Evolutionary conservation across 2,113 vertebrate species (phyloP).

Genomic region (Malurus alboscapulatus): DNA sequence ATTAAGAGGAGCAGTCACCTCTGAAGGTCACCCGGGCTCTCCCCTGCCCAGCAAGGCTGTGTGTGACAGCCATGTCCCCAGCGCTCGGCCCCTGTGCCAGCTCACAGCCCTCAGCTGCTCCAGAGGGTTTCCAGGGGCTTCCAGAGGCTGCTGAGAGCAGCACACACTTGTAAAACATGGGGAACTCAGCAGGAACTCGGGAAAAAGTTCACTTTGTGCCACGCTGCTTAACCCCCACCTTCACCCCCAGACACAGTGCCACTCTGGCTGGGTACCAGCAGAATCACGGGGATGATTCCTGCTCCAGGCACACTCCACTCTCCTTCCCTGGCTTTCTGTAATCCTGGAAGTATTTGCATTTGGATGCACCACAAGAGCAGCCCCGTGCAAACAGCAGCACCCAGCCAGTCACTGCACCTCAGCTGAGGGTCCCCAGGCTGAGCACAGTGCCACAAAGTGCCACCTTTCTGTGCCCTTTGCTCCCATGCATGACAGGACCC

Average conservation of each 20-base stretch:
- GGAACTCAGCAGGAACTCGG: fast-evolving
- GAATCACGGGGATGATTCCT: background rate
- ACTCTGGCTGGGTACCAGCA: background rate
- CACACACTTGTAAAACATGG: background rate
- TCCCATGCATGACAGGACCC: too few species aligned
- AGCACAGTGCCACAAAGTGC: too few species aligned
- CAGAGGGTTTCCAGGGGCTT: background rate
- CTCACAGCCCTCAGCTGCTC: background rate
- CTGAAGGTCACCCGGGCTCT: slow-evolving; percentile 37
- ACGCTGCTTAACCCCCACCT: background rate
- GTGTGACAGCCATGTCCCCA: background rate
- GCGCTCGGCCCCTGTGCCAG: too few species aligned
- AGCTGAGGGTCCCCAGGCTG: too few species aligned
- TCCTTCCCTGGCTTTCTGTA: background rate
- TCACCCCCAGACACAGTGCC: background rate
- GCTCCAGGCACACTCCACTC: background rate
- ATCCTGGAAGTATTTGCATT: background rate
- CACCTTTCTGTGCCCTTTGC: too few species aligned
- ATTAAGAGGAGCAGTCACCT: slow-evolving; percentile 28
- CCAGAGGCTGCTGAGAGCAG: background rate
- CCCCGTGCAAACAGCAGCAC: background rate
- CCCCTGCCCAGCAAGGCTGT: background rate
- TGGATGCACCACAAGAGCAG: too few species aligned
- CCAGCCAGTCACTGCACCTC: background rate
- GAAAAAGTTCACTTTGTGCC: background rate